A percentile compares a stretch with the other conserved stretches of the same genome.
phyloP scores from a whole-genome alignment of 35 echinoderm and acorn worm genomes.

The Apostichopus parvimensis region DNA sequence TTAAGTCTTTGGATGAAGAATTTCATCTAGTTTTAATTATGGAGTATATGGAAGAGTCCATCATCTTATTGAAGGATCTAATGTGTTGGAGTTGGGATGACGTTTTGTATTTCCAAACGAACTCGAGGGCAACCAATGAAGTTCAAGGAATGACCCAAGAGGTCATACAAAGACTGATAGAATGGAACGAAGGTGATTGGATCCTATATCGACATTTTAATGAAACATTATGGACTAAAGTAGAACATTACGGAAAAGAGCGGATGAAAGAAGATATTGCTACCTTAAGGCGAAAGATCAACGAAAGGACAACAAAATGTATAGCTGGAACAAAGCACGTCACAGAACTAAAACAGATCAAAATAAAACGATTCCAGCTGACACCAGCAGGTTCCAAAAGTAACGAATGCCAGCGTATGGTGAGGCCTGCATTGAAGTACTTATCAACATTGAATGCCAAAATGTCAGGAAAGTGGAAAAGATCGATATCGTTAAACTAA shows the following conservation, averaged over 20 bases:
- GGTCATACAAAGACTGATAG: neutral
- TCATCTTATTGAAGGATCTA: slow-evolving; percentile 38
- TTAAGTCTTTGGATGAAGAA: slow-evolving; percentile 18
- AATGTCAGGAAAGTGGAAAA: neutral
- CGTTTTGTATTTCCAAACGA: neutral
- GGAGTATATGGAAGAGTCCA: slow-evolving; percentile 47
- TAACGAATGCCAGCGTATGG: neutral
- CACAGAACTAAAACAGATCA: neutral
- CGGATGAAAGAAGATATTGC: slow-evolving; percentile 22
- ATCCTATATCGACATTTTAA: slow-evolving; percentile 5
- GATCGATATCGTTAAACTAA: no score
- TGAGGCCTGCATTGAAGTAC: neutral
- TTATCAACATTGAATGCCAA: slow-evolving; percentile 10
- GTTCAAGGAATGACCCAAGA: neutral
- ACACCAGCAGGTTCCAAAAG: neutral
- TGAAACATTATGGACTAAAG: slow-evolving; percentile 26
- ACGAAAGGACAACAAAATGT: neutral
- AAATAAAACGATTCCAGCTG: slow-evolving; percentile 7
- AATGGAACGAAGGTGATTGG: slow-evolving; percentile 43
- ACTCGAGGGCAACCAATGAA: neutral
- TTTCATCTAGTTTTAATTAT: slow-evolving; percentile 44
- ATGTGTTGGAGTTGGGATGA: slow-evolving; percentile 54
- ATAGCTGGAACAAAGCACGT: neutral
- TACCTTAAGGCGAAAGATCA: slow-evolving; percentile 9
- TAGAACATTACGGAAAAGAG: slow-evolving; percentile 16